Evolutionary conservation across 2,888 invertebrate species (phyloP).

Genomic region (Ophonus ardosiacus): DNA sequence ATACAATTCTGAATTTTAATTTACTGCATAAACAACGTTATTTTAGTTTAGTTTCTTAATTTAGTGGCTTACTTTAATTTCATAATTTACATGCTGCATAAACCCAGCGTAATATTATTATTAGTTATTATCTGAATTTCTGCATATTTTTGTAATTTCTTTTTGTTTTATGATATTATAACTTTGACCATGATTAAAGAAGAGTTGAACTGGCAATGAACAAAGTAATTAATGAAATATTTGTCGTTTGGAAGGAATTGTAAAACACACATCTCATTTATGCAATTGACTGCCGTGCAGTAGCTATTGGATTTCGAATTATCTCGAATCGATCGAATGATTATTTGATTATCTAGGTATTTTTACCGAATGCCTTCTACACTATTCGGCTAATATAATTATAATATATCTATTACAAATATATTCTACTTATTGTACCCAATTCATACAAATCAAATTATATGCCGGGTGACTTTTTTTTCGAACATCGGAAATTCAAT

Average conservation of each 20-base stretch:
- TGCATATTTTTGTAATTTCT: background rate
- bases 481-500: too few relatives aligned
- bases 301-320: slow-evolving; percentile 3
- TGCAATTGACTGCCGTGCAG: background rate
- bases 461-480: background rate
- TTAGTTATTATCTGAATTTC: too few relatives aligned
- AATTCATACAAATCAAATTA: background rate
- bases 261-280: slow-evolving; percentile 6
- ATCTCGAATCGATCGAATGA: background rate
- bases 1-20: too few relatives aligned
- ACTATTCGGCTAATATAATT: slow-evolving; percentile 9
- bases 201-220: background rate
- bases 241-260: background rate
- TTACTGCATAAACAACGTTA: too few relatives aligned
- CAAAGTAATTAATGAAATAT: background rate
- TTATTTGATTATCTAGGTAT: slow-evolving; percentile 6
- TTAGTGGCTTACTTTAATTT: too few relatives aligned
- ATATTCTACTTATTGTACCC: background rate
- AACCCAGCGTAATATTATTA: too few relatives aligned
- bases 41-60: too few relatives aligned
- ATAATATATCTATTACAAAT: slow-evolving; percentile 10
- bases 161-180: background rate
- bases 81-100: too few relatives aligned
- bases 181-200: background rate
- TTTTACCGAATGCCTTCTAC: background rate